phyloP scores from a whole-genome alignment of 2,888 invertebrate genomes.

The Thereva unica region DNA sequence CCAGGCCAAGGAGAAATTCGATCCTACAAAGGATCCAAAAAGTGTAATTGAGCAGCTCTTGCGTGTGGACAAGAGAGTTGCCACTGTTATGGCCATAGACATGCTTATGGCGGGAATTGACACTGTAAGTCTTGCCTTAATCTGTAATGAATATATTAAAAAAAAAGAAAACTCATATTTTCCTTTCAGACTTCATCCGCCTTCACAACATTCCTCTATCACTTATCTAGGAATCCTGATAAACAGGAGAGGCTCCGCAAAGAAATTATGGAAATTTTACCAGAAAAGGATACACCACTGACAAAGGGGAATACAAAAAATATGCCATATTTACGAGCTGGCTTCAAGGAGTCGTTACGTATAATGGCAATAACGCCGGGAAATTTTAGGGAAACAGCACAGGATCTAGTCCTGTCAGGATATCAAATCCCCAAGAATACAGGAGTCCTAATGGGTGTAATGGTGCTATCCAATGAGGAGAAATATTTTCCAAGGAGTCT shows the following conservation, averaged over 20 bases:
- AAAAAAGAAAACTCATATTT: neutral
- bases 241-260: conserved; percentile 67
- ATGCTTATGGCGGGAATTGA: conserved; percentile 75
- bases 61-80: conserved; percentile 65
- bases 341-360: conserved; percentile 74
- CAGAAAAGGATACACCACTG: conserved; percentile 53
- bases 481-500: conserved; percentile 66
- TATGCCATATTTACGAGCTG: conserved; percentile 70
- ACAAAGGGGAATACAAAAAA: conserved; percentile 59
- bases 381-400: conserved; percentile 62
- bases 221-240: conserved; percentile 65
- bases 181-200: conserved; percentile 53
- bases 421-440: conserved; percentile 69
- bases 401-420: conserved; percentile 66
- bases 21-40: conserved; percentile 34
- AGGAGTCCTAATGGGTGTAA: conserved; percentile 75
- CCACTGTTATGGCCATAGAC: conserved; percentile 71
- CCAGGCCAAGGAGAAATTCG: conserved; percentile 45
- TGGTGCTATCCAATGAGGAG: conserved; percentile 63
- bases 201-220: conserved; percentile 48
- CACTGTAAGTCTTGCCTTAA: conserved; percentile 62
- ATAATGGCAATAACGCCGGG: conserved; percentile 66
- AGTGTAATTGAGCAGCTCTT: conserved; percentile 70
- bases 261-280: conserved; percentile 61
- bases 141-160: neutral